Conservation (phyloP, 2,888 invertebrate species). For the Tachystola acroxantha region DNA sequence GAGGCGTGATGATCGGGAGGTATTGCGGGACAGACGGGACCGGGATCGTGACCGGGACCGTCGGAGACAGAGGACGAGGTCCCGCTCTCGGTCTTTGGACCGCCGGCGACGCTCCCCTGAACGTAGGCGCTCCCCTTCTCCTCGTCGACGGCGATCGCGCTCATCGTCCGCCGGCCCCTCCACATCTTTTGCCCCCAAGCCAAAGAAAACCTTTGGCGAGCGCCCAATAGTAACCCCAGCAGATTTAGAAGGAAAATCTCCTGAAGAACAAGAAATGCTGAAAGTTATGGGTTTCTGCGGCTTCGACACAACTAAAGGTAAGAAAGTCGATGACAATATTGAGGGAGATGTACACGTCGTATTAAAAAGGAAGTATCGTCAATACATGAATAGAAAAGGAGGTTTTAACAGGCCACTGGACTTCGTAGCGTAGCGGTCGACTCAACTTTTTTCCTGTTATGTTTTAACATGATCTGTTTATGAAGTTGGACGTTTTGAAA, state of each 20-base stretch:
- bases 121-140: conserved; percentile 38
- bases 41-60: conserved; percentile 60
- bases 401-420: conserved; percentile 99
- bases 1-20: conserved; percentile 29
- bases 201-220: conserved; percentile 67
- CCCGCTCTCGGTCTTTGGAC: conserved; percentile 63
- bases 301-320: conserved; percentile 97
- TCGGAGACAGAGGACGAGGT: conserved; percentile 56
- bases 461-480: not conserved
- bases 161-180: conserved; percentile 57
- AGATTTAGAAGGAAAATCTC: conserved; percentile 92
- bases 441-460: conserved; percentile 8
- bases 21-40: conserved; percentile 28
- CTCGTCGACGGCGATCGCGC: conserved; percentile 46
- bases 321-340: conserved; percentile 96
- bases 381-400: conserved; percentile 99
- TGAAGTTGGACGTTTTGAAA: not conserved
- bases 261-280: conserved; percentile 96
- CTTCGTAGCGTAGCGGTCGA: conserved; percentile 87
- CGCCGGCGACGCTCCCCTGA: conserved; percentile 67
- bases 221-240: conserved; percentile 86
- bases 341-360: conserved; percentile 97
- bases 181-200: conserved; percentile 54
- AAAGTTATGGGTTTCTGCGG: conserved; percentile 97
- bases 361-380: conserved; percentile 96